Evolutionary conservation across 2,797 vertebrate genomes (phyloP).

Genomic region (Vireo griseus): DNA sequence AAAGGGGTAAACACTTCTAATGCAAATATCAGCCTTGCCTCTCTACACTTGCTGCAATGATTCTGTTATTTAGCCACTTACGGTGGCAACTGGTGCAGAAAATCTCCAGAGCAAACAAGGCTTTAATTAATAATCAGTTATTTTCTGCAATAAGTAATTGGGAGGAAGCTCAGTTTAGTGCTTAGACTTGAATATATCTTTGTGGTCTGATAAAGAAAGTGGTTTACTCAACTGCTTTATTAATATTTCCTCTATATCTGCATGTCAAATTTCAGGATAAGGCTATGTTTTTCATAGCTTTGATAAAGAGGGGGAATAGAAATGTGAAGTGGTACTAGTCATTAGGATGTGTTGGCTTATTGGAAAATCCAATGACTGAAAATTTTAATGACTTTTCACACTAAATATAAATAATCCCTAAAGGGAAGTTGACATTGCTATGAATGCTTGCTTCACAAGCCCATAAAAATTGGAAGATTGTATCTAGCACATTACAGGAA

Average conservation of each 20-base stretch:
- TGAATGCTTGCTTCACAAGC: conserved; percentile 24
- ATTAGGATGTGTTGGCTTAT: conserved; percentile 39
- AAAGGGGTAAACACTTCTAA: conserved; percentile 56
- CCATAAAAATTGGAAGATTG: conserved; percentile 15
- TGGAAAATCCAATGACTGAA: conserved; percentile 46
- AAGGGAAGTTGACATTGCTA: conserved; percentile 7
- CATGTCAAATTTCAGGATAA: conserved; percentile 37
- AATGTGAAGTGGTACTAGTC: conserved; percentile 52
- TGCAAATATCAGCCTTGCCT: conserved; percentile 55
- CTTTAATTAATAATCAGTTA: conserved; percentile 65
- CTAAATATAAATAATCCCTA: conserved; percentile 60
- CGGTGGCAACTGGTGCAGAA: conserved; percentile 38
- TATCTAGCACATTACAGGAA: conserved; percentile 33
- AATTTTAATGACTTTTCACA: conserved; percentile 63
- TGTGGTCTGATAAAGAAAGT: conserved; percentile 19
- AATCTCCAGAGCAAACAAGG: conserved; percentile 54
- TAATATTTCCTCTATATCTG: conserved; percentile 23
- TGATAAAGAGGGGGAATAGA: conserved; percentile 39
- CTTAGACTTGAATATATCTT: neutral
- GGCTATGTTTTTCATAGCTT: conserved; percentile 10
- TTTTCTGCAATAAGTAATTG: conserved; percentile 26
- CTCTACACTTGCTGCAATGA: conserved; percentile 34
- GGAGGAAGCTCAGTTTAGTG: conserved; percentile 22
- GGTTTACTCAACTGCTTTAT: conserved; percentile 26
- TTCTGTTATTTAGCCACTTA: conserved; percentile 59